Evolutionary conservation across 2,888 invertebrate species (phyloP).

Genomic region (Drosophila putrida): DNA sequence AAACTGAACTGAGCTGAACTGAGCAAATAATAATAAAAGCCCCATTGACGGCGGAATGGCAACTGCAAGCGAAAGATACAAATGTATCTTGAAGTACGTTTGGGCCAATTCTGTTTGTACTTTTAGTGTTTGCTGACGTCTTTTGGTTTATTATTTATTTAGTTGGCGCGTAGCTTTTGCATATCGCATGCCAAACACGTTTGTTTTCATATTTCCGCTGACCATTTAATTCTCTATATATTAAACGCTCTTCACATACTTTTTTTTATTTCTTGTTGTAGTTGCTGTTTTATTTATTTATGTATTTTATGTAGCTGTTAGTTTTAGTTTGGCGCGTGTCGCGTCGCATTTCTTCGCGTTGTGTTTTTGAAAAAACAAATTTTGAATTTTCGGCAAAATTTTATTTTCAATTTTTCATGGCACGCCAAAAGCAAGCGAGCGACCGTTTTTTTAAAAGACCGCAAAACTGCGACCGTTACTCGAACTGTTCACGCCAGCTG

Average conservation of each 20-base stretch:
- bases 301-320: constrained; percentile 19
- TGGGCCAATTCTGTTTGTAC: constrained; percentile 38
- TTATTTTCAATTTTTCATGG: constrained; percentile 67
- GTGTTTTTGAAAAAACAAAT: constrained; percentile 67
- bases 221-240: constrained; percentile 51
- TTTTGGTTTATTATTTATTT: constrained; percentile 62
- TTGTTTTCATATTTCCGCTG: constrained; percentile 70
- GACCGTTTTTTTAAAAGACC: constrained; percentile 44
- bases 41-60: constrained; percentile 23
- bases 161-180: constrained; percentile 53
- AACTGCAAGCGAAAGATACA: constrained; percentile 59
- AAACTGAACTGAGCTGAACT: constrained; percentile 10
- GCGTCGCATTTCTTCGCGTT: constrained; percentile 71
- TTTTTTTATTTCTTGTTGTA: constrained; percentile 42
- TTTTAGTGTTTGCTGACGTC: constrained; percentile 51
- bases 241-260: constrained; percentile 59
- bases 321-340: constrained; percentile 41
- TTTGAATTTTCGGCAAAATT: constrained; percentile 64
- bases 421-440: constrained; percentile 74
- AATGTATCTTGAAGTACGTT: constrained; percentile 62
- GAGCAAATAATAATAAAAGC: constrained; percentile 19
- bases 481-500: constrained; percentile 65
- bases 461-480: constrained; percentile 29
- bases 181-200: constrained; percentile 67
- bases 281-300: constrained; percentile 23